Evolutionary conservation across 2,113 vertebrate genomes (phyloP).

Genomic region (Penelope pileata): DNA sequence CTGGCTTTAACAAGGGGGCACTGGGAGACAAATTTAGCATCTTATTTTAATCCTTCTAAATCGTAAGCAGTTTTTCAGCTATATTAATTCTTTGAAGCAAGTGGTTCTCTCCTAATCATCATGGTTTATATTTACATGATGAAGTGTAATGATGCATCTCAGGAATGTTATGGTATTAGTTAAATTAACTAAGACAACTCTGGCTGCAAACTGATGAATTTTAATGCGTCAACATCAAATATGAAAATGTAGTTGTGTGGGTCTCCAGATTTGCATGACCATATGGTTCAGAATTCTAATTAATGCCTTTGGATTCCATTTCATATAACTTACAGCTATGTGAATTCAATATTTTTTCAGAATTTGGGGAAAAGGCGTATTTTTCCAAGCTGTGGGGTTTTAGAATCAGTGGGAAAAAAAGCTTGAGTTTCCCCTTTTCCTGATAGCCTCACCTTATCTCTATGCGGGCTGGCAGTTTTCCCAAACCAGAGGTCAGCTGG

Average conservation of each 20-base stretch:
- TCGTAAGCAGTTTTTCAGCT: constrained; percentile 13
- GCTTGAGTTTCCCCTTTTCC: background rate
- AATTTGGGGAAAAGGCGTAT: background rate
- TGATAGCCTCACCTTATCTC: background rate
- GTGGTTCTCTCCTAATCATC: constrained; percentile 42
- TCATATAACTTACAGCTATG: constrained; percentile 47
- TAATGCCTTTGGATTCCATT: constrained; percentile 57
- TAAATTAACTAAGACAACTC: constrained; percentile 68
- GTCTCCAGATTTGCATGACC: constrained; percentile 21
- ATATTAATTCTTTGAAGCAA: background rate
- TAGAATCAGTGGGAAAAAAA: background rate
- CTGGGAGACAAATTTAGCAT: background rate
- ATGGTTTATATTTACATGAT: constrained; percentile 60
- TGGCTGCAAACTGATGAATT: constrained; percentile 62
- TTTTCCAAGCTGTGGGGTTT: constrained; percentile 28
- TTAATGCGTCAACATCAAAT: constrained; percentile 58
- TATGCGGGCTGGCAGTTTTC: background rate
- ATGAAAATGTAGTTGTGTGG: constrained; percentile 25
- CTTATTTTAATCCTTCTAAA: constrained; percentile 34
- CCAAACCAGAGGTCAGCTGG: constrained; percentile 13
- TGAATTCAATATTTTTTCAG: constrained; percentile 47
- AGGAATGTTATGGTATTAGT: constrained; percentile 53
- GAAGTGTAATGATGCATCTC: constrained; percentile 63
- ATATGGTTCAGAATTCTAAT: constrained; percentile 60
- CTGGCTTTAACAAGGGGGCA: background rate